A percentile compares a stretch with the other conserved stretches of the same genome.
Evolutionary conservation across 1,140 invertebrate species (phyloP).

Genomic region (Drosophila sulfurigaster): DNA sequence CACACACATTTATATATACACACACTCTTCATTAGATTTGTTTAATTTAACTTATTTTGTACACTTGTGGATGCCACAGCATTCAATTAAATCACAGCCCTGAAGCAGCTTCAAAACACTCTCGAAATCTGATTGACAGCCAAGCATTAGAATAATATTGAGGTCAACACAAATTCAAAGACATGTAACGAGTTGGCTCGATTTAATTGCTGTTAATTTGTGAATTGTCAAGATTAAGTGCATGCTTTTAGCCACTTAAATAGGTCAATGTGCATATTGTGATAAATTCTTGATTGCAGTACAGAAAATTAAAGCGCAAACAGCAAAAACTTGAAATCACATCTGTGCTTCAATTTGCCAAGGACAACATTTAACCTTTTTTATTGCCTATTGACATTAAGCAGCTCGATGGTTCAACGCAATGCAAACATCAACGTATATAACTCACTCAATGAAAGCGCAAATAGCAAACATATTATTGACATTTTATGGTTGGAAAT

Average conservation of each 20-base stretch:
- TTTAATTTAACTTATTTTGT: slow-evolving; percentile 72
- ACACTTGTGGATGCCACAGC: slow-evolving; percentile 34
- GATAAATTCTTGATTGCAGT: slow-evolving; percentile 12
- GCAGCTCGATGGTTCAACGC: slow-evolving; percentile 50
- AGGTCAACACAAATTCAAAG: slow-evolving; percentile 14
- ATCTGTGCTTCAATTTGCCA: slow-evolving; percentile 8
- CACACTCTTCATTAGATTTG: slow-evolving; percentile 66
- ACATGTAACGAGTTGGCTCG: slow-evolving; percentile 1
- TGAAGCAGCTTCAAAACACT: slow-evolving; percentile 25
- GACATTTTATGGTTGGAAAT: slow-evolving; percentile 72
- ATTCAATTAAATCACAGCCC: slow-evolving; percentile 64
- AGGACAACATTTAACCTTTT: slow-evolving; percentile 44
- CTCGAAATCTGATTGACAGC: slow-evolving; percentile 21
- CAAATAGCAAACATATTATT: slow-evolving; percentile 71
- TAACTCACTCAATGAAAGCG: slow-evolving; percentile 29
- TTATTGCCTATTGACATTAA: slow-evolving; percentile 70
- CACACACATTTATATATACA: slow-evolving; percentile 14
- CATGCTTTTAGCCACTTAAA: slow-evolving; percentile 19
- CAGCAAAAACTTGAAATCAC: neutral
- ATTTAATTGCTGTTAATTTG: slow-evolving; percentile 38
- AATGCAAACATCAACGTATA: slow-evolving; percentile 39
- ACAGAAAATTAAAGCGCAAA: neutral
- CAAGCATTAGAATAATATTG: slow-evolving; percentile 29
- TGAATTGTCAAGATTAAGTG: neutral
- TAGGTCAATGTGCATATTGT: neutral